phyloP scores from a whole-genome alignment of 2,888 invertebrate genomes.

The Alsophila aescularia region DNA sequence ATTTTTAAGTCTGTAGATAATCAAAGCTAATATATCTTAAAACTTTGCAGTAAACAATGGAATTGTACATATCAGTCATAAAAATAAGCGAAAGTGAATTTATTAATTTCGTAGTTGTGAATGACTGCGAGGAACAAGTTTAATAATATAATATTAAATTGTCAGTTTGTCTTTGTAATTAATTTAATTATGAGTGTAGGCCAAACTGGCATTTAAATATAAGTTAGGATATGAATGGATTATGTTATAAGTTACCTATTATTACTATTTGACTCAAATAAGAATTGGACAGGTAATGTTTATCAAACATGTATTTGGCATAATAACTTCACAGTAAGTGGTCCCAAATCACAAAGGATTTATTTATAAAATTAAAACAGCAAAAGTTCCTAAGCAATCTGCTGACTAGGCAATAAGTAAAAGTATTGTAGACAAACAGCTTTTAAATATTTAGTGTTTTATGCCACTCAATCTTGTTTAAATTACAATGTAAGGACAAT shows the following conservation, averaged over 20 bases:
- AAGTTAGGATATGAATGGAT: no score
- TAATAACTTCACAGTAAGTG: constrained; percentile 56
- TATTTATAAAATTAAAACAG: constrained; percentile 25
- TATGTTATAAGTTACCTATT: no score
- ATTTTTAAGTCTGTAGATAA: neutral
- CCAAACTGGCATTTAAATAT: no score
- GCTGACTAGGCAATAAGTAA: neutral
- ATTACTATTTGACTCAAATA: no score
- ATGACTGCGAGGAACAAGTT: neutral
- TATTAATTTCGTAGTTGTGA: neutral
- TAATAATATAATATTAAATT: neutral
- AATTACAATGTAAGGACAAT: constrained; percentile 13
- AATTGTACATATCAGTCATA: constrained; percentile 21
- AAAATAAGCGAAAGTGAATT: constrained; percentile 1
- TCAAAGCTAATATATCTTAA: neutral
- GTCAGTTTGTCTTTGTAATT: no score
- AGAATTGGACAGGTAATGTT: no score
- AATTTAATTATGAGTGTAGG: no score
- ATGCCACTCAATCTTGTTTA: constrained; percentile 4
- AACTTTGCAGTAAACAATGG: neutral
- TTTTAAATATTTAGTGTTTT: neutral
- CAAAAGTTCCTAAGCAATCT: constrained; percentile 19
- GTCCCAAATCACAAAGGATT: constrained; percentile 57
- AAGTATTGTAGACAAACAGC: constrained; percentile 2
- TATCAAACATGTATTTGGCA: constrained; percentile 68